Evolutionary conservation across 2,113 vertebrate species (phyloP).

Genomic region (Ahaetulla prasina): DNA sequence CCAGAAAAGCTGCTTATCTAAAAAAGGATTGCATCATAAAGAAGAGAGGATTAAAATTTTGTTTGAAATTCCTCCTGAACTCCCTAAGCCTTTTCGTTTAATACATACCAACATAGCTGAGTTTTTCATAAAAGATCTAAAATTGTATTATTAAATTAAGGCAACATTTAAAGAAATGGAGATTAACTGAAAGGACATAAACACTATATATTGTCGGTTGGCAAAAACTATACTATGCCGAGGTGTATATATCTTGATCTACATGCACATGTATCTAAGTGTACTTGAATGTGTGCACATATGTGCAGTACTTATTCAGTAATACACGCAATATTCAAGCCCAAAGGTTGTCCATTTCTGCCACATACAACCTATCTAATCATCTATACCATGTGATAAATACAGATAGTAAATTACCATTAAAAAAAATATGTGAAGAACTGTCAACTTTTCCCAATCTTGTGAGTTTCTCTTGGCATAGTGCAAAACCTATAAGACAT

Average conservation of each 20-base stretch:
- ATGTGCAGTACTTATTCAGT: not conserved
- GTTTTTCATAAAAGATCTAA: not conserved
- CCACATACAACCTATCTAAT: not conserved
- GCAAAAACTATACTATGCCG: not conserved
- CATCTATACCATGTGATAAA: not conserved
- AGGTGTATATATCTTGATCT: not conserved
- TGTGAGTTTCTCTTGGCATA: not conserved
- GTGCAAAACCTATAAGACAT: not conserved
- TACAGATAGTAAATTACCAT: not conserved
- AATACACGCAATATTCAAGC: not conserved
- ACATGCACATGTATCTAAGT: not conserved
- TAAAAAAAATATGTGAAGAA: not conserved
- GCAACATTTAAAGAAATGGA: not conserved
- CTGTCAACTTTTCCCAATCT: not conserved
- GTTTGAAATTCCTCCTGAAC: not conserved
- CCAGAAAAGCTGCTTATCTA: constrained; percentile 12
- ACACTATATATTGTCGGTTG: not conserved
- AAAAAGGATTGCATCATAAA: not conserved
- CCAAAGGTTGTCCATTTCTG: not conserved
- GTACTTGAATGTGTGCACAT: not conserved
- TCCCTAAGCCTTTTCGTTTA: not conserved
- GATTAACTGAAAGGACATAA: not conserved
- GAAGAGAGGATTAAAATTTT: not conserved
- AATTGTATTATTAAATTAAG: not conserved
- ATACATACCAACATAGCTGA: not conserved